These are phyloP conservation scores for Eristalinus sepulchralis DNA, from an alignment of 2,888 invertebrate species.

Conservation along the genomic window DNA sequence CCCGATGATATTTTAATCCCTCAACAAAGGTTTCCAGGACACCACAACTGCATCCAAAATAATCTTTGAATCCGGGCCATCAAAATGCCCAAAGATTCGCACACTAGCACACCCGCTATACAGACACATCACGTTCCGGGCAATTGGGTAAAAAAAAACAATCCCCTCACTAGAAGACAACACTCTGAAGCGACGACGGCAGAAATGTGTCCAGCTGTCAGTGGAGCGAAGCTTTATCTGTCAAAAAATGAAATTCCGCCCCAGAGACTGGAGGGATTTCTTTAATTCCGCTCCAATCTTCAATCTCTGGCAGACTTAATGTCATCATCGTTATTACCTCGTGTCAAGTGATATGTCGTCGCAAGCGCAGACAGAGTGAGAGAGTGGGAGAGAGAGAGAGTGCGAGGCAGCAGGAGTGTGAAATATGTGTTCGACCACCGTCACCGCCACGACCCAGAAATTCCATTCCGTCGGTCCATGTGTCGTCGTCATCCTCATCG, in stretches of 20 bases:
- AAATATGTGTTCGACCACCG: slow-evolving; percentile 66
- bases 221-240: slow-evolving; percentile 55
- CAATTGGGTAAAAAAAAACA: slow-evolving; percentile 4
- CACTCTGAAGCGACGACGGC: neutral
- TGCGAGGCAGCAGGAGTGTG: slow-evolving; percentile 43
- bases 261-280: slow-evolving; percentile 31
- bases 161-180: slow-evolving; percentile 12
- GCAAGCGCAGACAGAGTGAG: slow-evolving; percentile 43
- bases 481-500: neutral
- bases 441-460: slow-evolving; percentile 29
- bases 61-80: too few species aligned
- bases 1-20: too few species aligned
- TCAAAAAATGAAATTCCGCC: slow-evolving; percentile 26
- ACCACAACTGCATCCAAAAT: too few species aligned
- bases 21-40: too few species aligned
- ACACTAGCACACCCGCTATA: neutral
- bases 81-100: too few species aligned
- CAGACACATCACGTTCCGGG: neutral
- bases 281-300: slow-evolving; percentile 33
- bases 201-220: slow-evolving; percentile 62
- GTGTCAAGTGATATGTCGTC: slow-evolving; percentile 66
- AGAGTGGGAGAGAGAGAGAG: slow-evolving; percentile 22
- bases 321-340: slow-evolving; percentile 70
- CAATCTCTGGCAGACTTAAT: slow-evolving; percentile 52
- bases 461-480: slow-evolving; percentile 2